Base-by-base conservation (phyloP, 2,797 vertebrate genomes). In the Sphenopsis melanotis region DNA sequence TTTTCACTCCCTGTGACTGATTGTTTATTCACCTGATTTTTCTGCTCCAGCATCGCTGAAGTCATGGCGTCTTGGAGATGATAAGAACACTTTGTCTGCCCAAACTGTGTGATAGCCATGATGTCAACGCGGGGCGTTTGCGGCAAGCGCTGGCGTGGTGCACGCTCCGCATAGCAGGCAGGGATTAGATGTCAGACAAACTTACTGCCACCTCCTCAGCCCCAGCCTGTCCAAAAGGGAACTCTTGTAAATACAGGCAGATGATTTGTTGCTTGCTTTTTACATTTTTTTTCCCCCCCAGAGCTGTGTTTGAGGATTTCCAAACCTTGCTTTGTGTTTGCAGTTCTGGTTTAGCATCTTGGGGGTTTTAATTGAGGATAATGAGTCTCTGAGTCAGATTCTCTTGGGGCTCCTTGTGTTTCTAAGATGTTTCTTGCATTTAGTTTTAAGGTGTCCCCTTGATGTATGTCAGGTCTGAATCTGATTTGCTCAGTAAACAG, bases 11-110 rank as follows among this genome's bases (percentile, higher is more conserved):
- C 69, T 88, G 55, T 87, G 91, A 93, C 92, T 49, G 87, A 81
- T 89, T 96, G 94, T 97, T 96, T 96, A 70, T 97, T 97, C 96
- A 97, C 96, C 96, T 96, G 97, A 95, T 90, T 84, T 84, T 76
- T 85, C 55, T 86, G 46, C 96, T 95, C 85, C 89, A 57, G 80
- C 79, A 4, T 65, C 9, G 80, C 89, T 83, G 80, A 95, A 95
- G 91, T 92, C 85, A 59, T 30, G 81, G 84, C 15, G 23, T 93
- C 89, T 83, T 29, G 68, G 86, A 87, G 92, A 20, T 29, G 80
- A 87, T 93, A 86, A 92, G 89, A 83, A 65, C 78, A 23, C 55
- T 66, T 32, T 39, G 86, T 93, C 77, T 79, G 91, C 60, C 81
- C 81, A 29, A 77, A 24, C 74, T 14, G 27, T 37, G 23, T 65